Evolutionary conservation across 2,888 invertebrate species (phyloP), one percentile per base, ranked within the genome.

Genomic region (Mythimna loreyi): DNA sequence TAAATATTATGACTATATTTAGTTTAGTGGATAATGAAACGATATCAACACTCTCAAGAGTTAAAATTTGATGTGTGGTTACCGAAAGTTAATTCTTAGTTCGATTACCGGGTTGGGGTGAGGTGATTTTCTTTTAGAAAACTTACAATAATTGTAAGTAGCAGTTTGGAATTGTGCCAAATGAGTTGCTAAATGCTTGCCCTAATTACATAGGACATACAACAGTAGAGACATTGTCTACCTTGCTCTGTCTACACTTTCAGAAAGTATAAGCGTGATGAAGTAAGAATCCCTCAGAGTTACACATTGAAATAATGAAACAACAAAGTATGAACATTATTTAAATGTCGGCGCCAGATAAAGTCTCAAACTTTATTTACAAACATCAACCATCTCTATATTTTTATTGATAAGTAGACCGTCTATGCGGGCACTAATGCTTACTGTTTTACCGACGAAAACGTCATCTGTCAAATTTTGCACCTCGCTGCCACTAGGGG

Each of bases 401-500:
- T 67, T 40, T 56, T 50, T 53, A 60, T 28, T 13, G 50, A 2
- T 61, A 56, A 0, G n/a, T 56, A 59, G 45, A 53, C 36, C 21
- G 72, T 75, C 56, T 73, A 40, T 30, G 23, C 33, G 6, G 30
- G 61, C 72, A 52, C 56, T 78, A 69, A 62, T 9, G 5, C 0
- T 11, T 11, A 43, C 83, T 84, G 82, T 45, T 82, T 82, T 84
- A 84, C 73, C 83, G 75, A 84, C 81, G 33, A 49, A 57, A 59
- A 57, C 62, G 40, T 70, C 65, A 66, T 0, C 61, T 84, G 86
- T 86, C 86, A 86, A 78, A 81, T 49, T 71, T 67, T 65, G 68
- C 65, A 66, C 13, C 50, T 33, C 19, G 56, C 43, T 33, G 67
- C 87, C 88, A 71, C 84, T 50, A 87, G 90, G 72, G 86, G 88